Evolutionary conservation across 2,888 invertebrate genomes (phyloP), one percentile per base, ranked within the genome.

Genomic region (Malachius bipustulatus): DNA sequence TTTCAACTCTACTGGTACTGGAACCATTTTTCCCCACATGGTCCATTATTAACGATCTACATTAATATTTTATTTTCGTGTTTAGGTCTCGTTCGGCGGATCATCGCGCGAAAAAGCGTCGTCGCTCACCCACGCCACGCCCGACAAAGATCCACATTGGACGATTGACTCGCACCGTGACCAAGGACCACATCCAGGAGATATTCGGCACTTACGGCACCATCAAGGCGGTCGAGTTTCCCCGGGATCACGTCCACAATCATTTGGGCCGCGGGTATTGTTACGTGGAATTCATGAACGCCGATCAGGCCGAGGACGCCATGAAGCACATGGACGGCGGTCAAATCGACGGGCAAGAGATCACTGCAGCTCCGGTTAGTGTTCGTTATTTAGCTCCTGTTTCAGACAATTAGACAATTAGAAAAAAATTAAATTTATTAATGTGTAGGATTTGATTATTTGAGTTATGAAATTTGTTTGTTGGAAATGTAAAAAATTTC

Each of bases 321-420:
- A 89, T 97, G 79, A 96, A 96, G 62, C 91, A 96, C 57, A 97
- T 98, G 97, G 96, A 98, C 65, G 97, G 96, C 57, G 98, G 91
- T 35, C 93, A 94, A 66, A 85, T 96, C 27, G 39, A 39, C 13
- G 74, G 74, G 0, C 89, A 91, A 61, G 93, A 93, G 66, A 84
- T 97, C 34, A 88, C 90, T 13, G 91, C 89, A 16, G 89, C 91
- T 26, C 88, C 93, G n/a, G n/a, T n/a, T n/a, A n/a, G n/a, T n/a
- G n/a, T n/a, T n/a, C n/a, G n/a, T n/a, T n/a, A n/a, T n/a, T n/a
- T n/a, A n/a, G n/a, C n/a, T n/a, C n/a, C n/a, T n/a, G n/a, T n/a
- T n/a, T n/a, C n/a, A n/a, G n/a, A n/a, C n/a, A n/a, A n/a, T n/a
- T n/a, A n/a, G n/a, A n/a, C n/a, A n/a, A n/a, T n/a, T n/a, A n/a